A percentile compares a stretch with the other conserved stretches of the same genome.
Conservation (phyloP, 2,888 invertebrate genomes). For the Cryptosula pallasiana region DNA sequence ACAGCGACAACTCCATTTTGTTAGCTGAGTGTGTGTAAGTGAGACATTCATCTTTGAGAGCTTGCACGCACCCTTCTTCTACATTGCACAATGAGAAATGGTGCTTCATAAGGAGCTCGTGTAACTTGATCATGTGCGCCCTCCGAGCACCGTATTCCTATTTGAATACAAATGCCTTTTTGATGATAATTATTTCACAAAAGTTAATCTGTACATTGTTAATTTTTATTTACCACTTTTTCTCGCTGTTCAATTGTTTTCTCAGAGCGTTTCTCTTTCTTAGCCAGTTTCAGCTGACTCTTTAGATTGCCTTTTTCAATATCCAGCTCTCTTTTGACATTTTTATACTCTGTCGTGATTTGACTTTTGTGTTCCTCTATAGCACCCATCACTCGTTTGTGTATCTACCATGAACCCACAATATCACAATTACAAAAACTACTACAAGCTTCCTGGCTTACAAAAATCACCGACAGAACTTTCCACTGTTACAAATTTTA, state of each 20-base stretch:
- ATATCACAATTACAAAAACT: too few species aligned
- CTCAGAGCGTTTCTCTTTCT: background rate
- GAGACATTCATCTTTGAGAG: conserved; percentile 11
- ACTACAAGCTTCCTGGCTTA: too few species aligned
- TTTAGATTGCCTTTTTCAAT: conserved; percentile 9
- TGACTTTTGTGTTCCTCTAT: conserved; percentile 11
- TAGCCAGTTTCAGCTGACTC: conserved; percentile 5
- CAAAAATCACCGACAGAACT: too few species aligned
- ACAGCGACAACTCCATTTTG: background rate
- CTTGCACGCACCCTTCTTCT: background rate
- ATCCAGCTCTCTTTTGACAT: conserved; percentile 1
- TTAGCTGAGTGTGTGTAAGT: background rate
- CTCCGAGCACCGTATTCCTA: background rate
- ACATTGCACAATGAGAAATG: conserved; percentile 16
- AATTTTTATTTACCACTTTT: background rate
- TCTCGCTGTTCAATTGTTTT: background rate
- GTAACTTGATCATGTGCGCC: background rate
- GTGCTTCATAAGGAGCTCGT: conserved; percentile 6
- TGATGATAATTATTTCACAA: too few species aligned
- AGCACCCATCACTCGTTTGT: background rate
- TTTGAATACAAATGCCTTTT: too few species aligned
- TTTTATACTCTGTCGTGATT: conserved; percentile 9
- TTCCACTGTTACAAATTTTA: background rate
- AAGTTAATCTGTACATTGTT: background rate
- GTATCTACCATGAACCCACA: conserved; percentile 12